Evolutionary conservation across 2,113 vertebrate genomes (phyloP).

Genomic region (Oreochromis tanganicae): DNA sequence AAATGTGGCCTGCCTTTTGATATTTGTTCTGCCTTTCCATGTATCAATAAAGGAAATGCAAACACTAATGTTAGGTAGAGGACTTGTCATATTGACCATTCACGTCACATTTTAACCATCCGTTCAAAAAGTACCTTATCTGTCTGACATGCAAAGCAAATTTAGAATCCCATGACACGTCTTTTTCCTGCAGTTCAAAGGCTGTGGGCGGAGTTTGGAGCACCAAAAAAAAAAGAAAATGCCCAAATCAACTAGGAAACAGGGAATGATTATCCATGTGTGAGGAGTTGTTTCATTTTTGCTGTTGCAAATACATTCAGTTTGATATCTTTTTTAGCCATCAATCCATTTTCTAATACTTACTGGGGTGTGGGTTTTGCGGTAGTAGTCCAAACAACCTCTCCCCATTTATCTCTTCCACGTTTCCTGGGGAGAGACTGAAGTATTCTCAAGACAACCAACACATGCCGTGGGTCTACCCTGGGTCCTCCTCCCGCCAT

Average conservation of each 20-base stretch:
- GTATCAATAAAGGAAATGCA: neutral
- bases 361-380: neutral
- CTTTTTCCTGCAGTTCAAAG: neutral
- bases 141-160: neutral
- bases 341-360: neutral
- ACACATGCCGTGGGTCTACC: neutral
- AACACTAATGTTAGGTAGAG: neutral
- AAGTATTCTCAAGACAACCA: neutral
- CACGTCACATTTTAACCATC: neutral
- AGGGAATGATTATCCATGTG: no score
- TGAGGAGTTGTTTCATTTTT: neutral
- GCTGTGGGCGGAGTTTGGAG: neutral
- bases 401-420: neutral
- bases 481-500: neutral
- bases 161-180: neutral
- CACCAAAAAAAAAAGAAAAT: neutral
- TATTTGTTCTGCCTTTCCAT: neutral
- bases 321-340: neutral
- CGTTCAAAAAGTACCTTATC: accelerated
- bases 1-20: neutral
- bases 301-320: neutral
- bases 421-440: neutral
- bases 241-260: no score
- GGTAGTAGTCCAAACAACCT: neutral
- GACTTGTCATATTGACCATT: neutral